Conservation (phyloP, 2,888 invertebrate genomes). For the Lydus trimaculatus region DNA sequence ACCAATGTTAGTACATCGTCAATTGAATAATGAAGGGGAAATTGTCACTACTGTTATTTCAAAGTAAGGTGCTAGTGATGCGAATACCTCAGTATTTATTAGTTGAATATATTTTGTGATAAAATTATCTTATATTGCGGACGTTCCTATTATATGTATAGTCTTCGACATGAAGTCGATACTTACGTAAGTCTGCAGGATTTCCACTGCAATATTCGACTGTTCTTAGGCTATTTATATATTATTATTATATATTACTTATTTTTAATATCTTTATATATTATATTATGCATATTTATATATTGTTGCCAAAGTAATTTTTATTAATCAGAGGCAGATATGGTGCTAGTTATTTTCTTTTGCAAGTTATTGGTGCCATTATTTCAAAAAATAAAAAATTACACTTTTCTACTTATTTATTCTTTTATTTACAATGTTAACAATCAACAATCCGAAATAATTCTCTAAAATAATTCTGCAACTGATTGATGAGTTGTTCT, state of each 20-base stretch:
- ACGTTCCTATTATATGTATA: constrained; percentile 51
- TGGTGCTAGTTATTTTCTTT: constrained; percentile 17
- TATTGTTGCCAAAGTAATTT: constrained; percentile 47
- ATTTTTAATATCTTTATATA: constrained; percentile 37
- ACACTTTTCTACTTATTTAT: constrained; percentile 14
- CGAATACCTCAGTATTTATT: constrained; percentile 55
- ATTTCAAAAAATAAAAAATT: background rate
- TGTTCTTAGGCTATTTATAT: constrained; percentile 38
- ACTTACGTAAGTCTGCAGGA: constrained; percentile 32
- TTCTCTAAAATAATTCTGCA: background rate
- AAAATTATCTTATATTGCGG: constrained; percentile 52
- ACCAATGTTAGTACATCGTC: constrained; percentile 81
- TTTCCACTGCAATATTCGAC: constrained; percentile 30
- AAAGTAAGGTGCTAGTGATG: constrained; percentile 39
- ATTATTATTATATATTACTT: constrained; percentile 27
- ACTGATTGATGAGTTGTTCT: constrained; percentile 1
- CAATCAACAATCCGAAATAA: background rate
- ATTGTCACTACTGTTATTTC: constrained; percentile 69
- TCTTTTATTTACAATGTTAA: background rate
- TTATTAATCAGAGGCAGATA: constrained; percentile 18
- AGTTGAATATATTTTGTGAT: constrained; percentile 50
- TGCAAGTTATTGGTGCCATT: constrained; percentile 9
- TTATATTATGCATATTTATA: constrained; percentile 34
- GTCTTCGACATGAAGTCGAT: constrained; percentile 31
- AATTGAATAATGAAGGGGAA: constrained; percentile 77